These are phyloP conservation scores for Brachyistius frenatus DNA, from an alignment of 2,113 vertebrate genomes.

Conservation along the genomic window DNA sequence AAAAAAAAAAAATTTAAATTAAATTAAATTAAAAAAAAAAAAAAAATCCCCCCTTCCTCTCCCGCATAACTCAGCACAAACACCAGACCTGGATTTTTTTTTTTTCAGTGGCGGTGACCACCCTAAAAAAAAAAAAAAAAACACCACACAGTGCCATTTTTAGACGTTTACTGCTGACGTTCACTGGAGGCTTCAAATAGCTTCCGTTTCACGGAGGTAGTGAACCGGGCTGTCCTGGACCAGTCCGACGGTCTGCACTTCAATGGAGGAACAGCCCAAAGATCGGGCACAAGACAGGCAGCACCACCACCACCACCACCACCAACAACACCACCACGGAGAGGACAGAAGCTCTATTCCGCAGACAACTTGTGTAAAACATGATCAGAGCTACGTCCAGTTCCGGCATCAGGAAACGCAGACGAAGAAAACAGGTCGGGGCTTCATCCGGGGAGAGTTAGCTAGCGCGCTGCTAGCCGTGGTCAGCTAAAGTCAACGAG, in stretches of 20 bases:
- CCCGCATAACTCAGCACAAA: constrained; percentile 25
- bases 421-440: constrained; percentile 86
- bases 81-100: constrained; percentile 14
- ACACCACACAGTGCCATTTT: constrained; percentile 70
- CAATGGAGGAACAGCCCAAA: constrained; percentile 85
- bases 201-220: constrained; percentile 79
- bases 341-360: constrained; percentile 69
- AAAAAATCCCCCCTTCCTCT: too few relatives aligned
- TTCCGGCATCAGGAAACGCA: constrained; percentile 84
- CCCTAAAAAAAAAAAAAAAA: constrained; percentile 41
- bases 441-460: constrained; percentile 71
- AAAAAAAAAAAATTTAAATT: too few relatives aligned
- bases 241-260: constrained; percentile 75
- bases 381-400: constrained; percentile 83
- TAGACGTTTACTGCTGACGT: constrained; percentile 82
- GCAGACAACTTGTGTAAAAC: constrained; percentile 70
- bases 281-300: constrained; percentile 80
- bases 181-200: constrained; percentile 78
- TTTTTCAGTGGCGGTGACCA: constrained; percentile 46
- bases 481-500: constrained; percentile 79
- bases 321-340: constrained; percentile 58
- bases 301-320: constrained; percentile 72
- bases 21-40: too few relatives aligned
- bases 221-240: constrained; percentile 77
- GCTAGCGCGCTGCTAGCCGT: constrained; percentile 74